These are phyloP conservation scores for Tenrec ecaudatus DNA, from an alignment of 2,113 vertebrate genomes.

Conservation along the genomic window DNA sequence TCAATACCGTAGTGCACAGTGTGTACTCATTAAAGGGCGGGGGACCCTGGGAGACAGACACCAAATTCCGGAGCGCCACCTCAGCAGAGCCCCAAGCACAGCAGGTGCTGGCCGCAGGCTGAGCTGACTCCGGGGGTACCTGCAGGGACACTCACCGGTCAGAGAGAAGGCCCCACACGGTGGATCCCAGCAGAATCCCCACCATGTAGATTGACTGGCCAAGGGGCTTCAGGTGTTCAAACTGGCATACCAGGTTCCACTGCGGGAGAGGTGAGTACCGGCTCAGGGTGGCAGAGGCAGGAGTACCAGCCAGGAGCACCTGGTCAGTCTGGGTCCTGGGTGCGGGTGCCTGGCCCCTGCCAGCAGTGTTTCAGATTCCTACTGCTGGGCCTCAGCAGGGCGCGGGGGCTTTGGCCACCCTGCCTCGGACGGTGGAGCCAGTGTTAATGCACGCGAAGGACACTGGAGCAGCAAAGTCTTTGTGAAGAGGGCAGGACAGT, in stretches of 20 bases:
- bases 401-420: neutral
- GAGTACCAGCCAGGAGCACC: neutral
- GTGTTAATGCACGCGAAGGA: neutral
- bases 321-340: neutral
- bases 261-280: slow-evolving; percentile 62
- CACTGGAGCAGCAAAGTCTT: neutral
- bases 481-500: no score
- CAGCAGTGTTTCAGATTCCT: neutral
- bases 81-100: neutral
- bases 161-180: slow-evolving; percentile 71
- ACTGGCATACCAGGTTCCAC: slow-evolving; percentile 90
- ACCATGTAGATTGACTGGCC: slow-evolving; percentile 89
- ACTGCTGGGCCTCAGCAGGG: neutral
- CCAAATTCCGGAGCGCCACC: no score
- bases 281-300: neutral
- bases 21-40: neutral
- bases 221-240: slow-evolving; percentile 86
- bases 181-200: slow-evolving; percentile 86
- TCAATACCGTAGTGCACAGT: neutral
- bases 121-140: neutral
- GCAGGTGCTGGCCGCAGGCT: neutral
- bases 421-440: neutral
- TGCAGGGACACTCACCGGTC: neutral
- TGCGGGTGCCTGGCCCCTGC: no score
- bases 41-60: no score